Evolutionary conservation across 2,797 vertebrate species (phyloP), one percentile per base, ranked within the genome.

Genomic region (Smutsia temminckii): DNA sequence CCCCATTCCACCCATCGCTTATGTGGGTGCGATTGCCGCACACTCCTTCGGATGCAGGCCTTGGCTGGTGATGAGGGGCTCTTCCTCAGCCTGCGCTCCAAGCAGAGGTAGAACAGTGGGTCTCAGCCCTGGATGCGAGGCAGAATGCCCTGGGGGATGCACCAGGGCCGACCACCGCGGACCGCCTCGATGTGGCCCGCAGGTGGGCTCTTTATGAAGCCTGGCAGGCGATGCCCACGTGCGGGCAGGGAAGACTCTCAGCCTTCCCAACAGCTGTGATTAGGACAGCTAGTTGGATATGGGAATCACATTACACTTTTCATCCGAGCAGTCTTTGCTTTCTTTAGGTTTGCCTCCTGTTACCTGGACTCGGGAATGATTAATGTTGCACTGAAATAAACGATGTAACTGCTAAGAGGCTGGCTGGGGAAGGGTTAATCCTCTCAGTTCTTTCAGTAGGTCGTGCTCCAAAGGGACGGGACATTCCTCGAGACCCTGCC

Each of bases 161-260:
- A 5, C 25, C 3, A 0, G 0, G 18, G 53, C 27, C 8, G 14
- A 17, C 5, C n/a, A 23, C 46, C 37, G 16, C 0, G 20, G 11
- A 23, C 16, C 23, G 10, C 0, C 29, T 34, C 5, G 8, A 2
- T 3, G 25, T 57, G 29, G 16, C 42, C 21, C 37, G 79, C 53
- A 42, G 4, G 4, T 18, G 18, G 21, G 16, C 8, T 68, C 25
- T 92, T 53, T 5, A 25, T 9, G 32, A 66, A 11, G 74, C 8
- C 2, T 4, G 13, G 40, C 17, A n/a, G 66, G 51, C 11, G 34
- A 74, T 14, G 63, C 63, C 61, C 12, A 6, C 7, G 25, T 21
- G 40, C 27, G 10, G 61, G 37, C 27, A 17, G 55, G 13, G 89
- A 40, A 46, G 37, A n/a, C 25, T 42, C 14, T 6, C 40, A 29